Evolutionary conservation across 2,888 invertebrate species (phyloP).

Genomic region (Trilocha varians): DNA sequence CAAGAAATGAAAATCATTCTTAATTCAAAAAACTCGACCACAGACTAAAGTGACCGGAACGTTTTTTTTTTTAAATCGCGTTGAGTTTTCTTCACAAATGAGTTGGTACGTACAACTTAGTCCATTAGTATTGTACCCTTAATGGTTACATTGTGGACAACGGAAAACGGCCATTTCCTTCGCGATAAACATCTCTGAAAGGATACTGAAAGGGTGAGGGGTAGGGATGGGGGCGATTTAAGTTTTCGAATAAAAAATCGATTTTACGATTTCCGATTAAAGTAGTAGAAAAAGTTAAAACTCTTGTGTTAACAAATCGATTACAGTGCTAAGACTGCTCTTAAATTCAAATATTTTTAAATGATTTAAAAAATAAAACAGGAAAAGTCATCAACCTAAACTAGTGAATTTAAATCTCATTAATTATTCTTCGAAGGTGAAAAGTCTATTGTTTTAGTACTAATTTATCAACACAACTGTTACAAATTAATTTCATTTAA

Average conservation of each 20-base stretch:
- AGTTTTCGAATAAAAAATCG: not conserved
- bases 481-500: constrained; percentile 9
- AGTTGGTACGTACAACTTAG: constrained; percentile 30
- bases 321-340: too few species aligned
- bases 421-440: not conserved
- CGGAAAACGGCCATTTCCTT: constrained; percentile 73
- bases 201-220: constrained; percentile 64
- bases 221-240: constrained; percentile 11
- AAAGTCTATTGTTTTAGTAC: constrained; percentile 7
- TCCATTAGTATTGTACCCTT: constrained; percentile 65
- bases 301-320: not conserved
- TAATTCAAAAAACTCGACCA: too few species aligned
- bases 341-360: too few species aligned
- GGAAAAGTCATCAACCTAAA: constrained; percentile 9
- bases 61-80: not conserved
- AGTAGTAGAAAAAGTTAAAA: not conserved
- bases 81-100: not conserved
- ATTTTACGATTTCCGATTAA: not conserved
- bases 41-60: not conserved
- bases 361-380: too few species aligned
- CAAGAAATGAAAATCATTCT: too few species aligned
- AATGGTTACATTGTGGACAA: constrained; percentile 66
- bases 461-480: constrained; percentile 6
- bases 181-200: constrained; percentile 70
- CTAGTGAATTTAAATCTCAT: not conserved